Base-by-base conservation (phyloP, 2,888 invertebrate genomes). In the Kryphioiulus occultus region DNA sequence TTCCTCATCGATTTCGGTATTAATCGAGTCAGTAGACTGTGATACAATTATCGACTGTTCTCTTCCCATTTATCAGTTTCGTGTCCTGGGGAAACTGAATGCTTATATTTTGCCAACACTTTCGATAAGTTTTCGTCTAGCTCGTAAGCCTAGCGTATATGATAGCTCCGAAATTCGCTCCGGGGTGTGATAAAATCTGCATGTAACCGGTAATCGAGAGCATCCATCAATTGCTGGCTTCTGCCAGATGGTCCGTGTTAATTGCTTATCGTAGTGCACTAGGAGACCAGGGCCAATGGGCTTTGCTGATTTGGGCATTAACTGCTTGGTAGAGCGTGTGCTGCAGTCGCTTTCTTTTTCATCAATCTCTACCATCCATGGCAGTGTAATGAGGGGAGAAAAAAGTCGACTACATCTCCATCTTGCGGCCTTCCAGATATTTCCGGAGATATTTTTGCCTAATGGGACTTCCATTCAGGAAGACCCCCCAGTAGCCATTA, bases 211-310 rank as follows among this genome's bases (percentile, higher is more conserved):
- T 39, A 85, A 85, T 42, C 39, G 85, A 85, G 85, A 85, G 85
- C 85, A 85, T 85, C 85, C 85, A 85, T 85, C 85, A 85, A 85
- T 42, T 85, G 39, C 85, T 85, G 85, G 39, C 85, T 85, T 85
- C 22, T 85, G 85, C 85, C 85, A 85, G 85, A 85, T 85, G 42
- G 44, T 42, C 85, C 44, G 85, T 85, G 85, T 85, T 85, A 85
- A 85, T 85, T 85, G 85, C 84, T 42, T 84, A 42, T 42, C 42
- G 42, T 42, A 84, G 84, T 84, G 42, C 44, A 10, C 17, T 5
- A 30, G n/a, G 53, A n/a, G n/a, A 15, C 2, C 53, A 19, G n/a
- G 53, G 78, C 30, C 78, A 30, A 78, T 32, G 30, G 78, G 78
- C 30, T 30, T 78, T 78, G 30, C 78, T 78, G 78, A 78, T 78